Conservation (phyloP, 2,113 vertebrate species). For the Puffinus mauretanicus region DNA sequence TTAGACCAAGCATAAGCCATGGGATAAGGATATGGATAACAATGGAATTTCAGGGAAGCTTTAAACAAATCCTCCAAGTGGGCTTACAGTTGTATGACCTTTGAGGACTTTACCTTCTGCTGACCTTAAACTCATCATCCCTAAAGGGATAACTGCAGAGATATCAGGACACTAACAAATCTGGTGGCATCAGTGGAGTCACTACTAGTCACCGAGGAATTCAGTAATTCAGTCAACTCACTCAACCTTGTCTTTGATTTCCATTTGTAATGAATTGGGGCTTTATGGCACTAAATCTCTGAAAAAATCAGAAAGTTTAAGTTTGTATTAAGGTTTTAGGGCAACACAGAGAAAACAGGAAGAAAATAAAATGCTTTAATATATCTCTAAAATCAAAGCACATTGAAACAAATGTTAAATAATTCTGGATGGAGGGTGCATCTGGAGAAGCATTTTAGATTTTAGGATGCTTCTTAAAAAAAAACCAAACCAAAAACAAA, state of each 20-base stretch:
- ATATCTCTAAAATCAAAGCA: neutral
- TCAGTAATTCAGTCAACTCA: neutral
- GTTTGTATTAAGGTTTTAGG: neutral
- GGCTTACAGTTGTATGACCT: neutral
- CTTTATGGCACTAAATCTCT: neutral
- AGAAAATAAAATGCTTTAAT: neutral
- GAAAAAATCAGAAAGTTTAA: neutral
- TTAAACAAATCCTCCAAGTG: constrained; percentile 36
- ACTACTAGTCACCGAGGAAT: neutral
- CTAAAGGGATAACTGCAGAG: neutral
- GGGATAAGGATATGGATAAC: neutral
- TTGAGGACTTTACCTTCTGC: neutral
- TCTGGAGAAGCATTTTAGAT: neutral
- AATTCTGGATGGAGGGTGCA: neutral
- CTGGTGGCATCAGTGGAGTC: neutral
- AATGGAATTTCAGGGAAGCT: constrained; percentile 42
- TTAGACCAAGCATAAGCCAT: neutral
- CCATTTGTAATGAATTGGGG: neutral
- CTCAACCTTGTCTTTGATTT: neutral
- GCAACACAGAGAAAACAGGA: neutral
- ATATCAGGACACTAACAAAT: neutral
- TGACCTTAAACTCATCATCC: neutral
- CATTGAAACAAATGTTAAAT: neutral
- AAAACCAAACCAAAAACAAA: neutral
- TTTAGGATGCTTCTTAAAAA: neutral